Conservation (phyloP, 2,797 vertebrate species). For the Lepilemur ruficaudatus region DNA sequence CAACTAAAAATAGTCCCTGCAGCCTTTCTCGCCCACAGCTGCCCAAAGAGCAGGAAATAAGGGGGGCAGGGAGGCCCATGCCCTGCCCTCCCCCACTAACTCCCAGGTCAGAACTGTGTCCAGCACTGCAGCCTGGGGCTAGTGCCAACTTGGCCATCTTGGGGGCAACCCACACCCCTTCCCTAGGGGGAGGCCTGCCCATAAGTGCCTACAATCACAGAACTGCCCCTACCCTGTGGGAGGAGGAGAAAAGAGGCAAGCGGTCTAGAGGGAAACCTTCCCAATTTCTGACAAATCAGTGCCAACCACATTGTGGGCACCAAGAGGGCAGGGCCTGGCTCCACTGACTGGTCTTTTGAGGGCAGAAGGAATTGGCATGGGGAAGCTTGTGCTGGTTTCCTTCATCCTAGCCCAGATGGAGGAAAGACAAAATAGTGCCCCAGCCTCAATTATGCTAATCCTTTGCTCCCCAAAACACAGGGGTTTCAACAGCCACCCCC, state of each 20-base stretch:
- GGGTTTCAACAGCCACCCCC: background rate
- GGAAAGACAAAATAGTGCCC: constrained; percentile 16
- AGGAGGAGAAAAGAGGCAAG: constrained; percentile 55
- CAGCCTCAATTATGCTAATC: constrained; percentile 12
- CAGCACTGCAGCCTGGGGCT: constrained; percentile 58
- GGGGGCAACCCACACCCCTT: constrained; percentile 67
- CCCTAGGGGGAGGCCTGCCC: constrained; percentile 50
- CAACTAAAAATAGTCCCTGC: constrained; percentile 84
- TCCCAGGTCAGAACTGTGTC: constrained; percentile 36
- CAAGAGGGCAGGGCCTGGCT: constrained; percentile 60
- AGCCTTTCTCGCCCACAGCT: constrained; percentile 79
- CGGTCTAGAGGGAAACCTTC: constrained; percentile 73
- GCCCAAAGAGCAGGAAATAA: constrained; percentile 76
- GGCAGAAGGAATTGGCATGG: constrained; percentile 55
- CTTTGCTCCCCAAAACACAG: background rate
- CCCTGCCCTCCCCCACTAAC: constrained; percentile 60
- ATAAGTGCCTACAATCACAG: constrained; percentile 54
- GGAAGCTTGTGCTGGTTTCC: constrained; percentile 45
- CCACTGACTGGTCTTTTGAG: constrained; percentile 65
- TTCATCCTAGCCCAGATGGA: constrained; percentile 51
- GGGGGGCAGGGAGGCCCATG: constrained; percentile 63
- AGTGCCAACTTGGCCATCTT: constrained; percentile 74
- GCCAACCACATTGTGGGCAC: constrained; percentile 76
- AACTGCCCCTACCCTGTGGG: constrained; percentile 12
- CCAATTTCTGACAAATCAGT: constrained; percentile 77